Evolutionary conservation across 2,888 invertebrate genomes (phyloP).

Genomic region (Cataglyphis albicans): DNA sequence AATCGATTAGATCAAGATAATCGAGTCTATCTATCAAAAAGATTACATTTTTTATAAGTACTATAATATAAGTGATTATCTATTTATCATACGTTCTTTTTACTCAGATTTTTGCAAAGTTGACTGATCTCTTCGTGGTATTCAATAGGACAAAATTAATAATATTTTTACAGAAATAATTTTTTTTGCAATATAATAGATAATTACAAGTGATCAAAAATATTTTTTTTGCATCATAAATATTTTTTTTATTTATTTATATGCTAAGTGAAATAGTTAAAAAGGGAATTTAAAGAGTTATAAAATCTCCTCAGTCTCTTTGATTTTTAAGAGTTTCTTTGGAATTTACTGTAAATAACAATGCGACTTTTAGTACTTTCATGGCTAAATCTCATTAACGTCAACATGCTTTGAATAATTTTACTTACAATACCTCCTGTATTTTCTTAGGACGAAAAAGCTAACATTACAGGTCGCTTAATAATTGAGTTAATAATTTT

Average conservation of each 20-base stretch:
- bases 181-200: background rate
- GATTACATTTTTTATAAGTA: background rate
- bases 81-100: background rate
- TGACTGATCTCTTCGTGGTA: background rate
- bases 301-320: background rate
- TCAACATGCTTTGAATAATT: conserved; percentile 29
- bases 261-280: background rate
- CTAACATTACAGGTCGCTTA: conserved; percentile 2
- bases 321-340: conserved; percentile 24
- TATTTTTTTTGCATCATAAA: background rate
- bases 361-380: background rate
- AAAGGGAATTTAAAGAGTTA: background rate
- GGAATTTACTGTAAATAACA: background rate
- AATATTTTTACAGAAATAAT: background rate
- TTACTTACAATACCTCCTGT: background rate
- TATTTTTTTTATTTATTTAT: background rate
- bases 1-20: conserved; percentile 5
- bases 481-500: conserved; percentile 39
- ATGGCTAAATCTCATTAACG: conserved; percentile 33
- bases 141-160: background rate
- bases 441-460: conserved; percentile 5
- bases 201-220: background rate
- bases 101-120: background rate
- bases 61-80: background rate
- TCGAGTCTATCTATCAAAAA: background rate